phyloP scores from a whole-genome alignment of 1,140 invertebrate genomes.

The Campoletis sonorensis region DNA sequence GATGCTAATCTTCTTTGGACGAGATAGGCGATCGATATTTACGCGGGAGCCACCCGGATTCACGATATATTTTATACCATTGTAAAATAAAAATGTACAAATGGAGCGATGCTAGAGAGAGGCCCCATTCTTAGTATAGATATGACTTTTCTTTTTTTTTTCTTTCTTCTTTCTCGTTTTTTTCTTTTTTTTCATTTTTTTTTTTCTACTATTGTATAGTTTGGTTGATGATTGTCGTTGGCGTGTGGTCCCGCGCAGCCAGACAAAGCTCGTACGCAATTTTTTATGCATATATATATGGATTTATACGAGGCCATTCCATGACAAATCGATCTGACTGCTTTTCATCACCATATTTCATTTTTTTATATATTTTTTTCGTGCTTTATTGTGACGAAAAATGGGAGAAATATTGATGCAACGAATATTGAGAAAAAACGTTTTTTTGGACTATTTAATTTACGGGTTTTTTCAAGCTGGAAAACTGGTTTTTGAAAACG shows the following conservation, averaged over 20 bases:
- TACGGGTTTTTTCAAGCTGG: too few species aligned
- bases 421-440: too few species aligned
- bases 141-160: neutral
- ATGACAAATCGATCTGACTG: neutral
- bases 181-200: constrained; percentile 31
- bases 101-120: constrained; percentile 9
- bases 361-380: neutral
- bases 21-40: constrained; percentile 35
- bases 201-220: constrained; percentile 35
- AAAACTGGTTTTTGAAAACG: too few species aligned
- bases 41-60: neutral
- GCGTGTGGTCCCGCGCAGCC: constrained; percentile 49
- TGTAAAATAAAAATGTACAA: constrained; percentile 32
- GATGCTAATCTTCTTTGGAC: constrained; percentile 36
- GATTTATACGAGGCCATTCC: neutral
- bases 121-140: constrained; percentile 26
- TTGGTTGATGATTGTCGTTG: constrained; percentile 54
- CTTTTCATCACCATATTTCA: neutral
- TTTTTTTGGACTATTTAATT: too few species aligned
- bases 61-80: constrained; percentile 14
- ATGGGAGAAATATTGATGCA: too few species aligned
- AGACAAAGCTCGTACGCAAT: constrained; percentile 30
- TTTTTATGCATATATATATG: neutral
- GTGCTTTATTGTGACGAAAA: too few species aligned
- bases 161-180: constrained; percentile 18